Evolutionary conservation across 2,888 invertebrate species (phyloP), one percentile per base, ranked within the genome.

Genomic region (Phrixothrix hirtus): DNA sequence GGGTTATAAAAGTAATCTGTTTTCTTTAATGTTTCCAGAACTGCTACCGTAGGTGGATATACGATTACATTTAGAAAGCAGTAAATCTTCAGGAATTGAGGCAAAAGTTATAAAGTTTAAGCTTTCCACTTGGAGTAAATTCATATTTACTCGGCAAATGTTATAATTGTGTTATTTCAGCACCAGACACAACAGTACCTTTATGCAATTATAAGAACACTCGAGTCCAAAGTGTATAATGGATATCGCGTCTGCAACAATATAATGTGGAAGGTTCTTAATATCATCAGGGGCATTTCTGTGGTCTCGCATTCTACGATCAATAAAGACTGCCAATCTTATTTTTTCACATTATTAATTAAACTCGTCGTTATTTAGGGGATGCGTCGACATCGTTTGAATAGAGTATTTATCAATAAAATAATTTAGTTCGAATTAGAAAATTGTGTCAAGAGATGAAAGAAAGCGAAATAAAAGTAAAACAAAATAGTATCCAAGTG

Each of bases 171-270:
- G 60, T 66, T 66, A 66, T 66, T 60, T 59, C 58, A 58, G 55
- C 44, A 36, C 49, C 58, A 62, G 57, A 56, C 57, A 59, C 59
- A 57, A 63, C 63, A 66, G 64, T 63, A 66, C 66, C 64, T 65
- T 65, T 62, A 64, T 61, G 63, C 62, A 65, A 65, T 65, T 65
- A 65, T 60, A 63, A 57, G 61, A 62, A 57, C 64, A 64, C 64
- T 65, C 61, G 57, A 59, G 60, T 62, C 57, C 59, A 59, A 57
- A 61, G 61, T 56, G 59, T 57, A 63, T 63, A 63, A 63, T 63
- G 62, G 64, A 62, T 64, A 61, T 55, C 47, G 51, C 59, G 64
- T 61, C 62, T 61, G 61, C 58, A 60, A 60, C 51, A 51, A 60
- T 58, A 63, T 64, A 64, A 64, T 61, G 58, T 54, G 43, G 48